Base-by-base conservation (phyloP, 1,140 invertebrate species). In the Chionoecetes opilio region DNA sequence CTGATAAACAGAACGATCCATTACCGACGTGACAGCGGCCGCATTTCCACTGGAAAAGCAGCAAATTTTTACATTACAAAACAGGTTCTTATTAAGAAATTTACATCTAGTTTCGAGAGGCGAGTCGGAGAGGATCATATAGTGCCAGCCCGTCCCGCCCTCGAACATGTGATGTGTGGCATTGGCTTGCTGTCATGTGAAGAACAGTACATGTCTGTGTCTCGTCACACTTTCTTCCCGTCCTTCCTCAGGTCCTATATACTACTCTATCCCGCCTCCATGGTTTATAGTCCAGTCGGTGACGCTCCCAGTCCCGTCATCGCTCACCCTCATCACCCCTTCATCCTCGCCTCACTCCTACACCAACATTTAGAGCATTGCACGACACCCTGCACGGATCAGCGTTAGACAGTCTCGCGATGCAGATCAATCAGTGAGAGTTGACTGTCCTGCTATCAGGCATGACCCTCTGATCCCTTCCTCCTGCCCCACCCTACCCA, bases 31-130 rank as follows among this genome's bases (percentile, higher is more conserved):
- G 93, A 94, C 93, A 91, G 93, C 93, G 89, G 93, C 93, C 93
- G 93, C 88, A 94, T 94, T 94, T 94, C 93, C 93, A 82, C 63
- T 88, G 93, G 93, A 94, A 94, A 94, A 94, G 93, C 88, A 94
- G 93, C 93, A 94, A 94, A 94, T 94, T 94, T 94, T 94, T 94
- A 94, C 93, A 94, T 94, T 94, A 94, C 93, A 85, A 94, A 94
- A 94, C 93, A 91, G 93, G 93, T 94, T 94, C 93, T 53, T 94
- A 94, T 94, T 94, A 94, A 94, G 93, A 94, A 94, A 94, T 94
- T 94, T 94, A 94, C 93, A 94, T 94, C 88, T 41, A 75, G 88
- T 84, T 86, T 41, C n/a, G 46, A 94, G 93, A 91, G 93, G 89
- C 93, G 87, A 63, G 87, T 94, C 53, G 11, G 9, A 53, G 11